Conservation (phyloP, 2,888 invertebrate species). For the Gryllus longicercus region DNA sequence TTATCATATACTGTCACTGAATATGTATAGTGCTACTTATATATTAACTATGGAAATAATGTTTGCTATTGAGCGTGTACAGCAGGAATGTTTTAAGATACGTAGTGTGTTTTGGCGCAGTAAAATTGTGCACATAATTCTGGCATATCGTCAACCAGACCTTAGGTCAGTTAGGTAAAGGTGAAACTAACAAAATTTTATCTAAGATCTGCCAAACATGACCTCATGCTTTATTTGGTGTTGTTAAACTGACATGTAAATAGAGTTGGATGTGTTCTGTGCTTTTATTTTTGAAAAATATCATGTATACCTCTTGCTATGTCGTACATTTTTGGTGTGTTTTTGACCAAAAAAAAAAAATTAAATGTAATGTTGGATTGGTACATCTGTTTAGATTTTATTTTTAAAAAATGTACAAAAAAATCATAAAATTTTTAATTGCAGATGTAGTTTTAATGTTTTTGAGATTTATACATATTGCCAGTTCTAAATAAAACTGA, state of each 20-base stretch:
- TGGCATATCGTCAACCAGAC: conserved; percentile 11
- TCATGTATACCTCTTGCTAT: conserved; percentile 27
- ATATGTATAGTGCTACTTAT: conserved; percentile 19
- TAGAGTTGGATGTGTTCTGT: conserved; percentile 29
- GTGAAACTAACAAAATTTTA: conserved; percentile 23
- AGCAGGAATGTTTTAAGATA: conserved; percentile 20
- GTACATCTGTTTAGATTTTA: conserved; percentile 25
- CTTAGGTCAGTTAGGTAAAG: conserved; percentile 21
- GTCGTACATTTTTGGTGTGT: conserved; percentile 30
- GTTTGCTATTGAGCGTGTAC: conserved; percentile 20
- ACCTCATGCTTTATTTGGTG: conserved; percentile 32
- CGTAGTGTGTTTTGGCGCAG: conserved; percentile 7
- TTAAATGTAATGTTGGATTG: conserved; percentile 27
- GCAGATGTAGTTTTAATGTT: conserved; percentile 8
- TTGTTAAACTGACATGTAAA: conserved; percentile 28
- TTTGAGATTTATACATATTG: background rate
- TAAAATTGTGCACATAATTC: conserved; percentile 3
- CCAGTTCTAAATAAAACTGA: background rate
- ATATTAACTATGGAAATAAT: conserved; percentile 3
- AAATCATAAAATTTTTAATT: background rate
- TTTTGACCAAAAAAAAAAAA: conserved; percentile 25
- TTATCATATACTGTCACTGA: conserved; percentile 12
- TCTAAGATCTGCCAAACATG: conserved; percentile 30
- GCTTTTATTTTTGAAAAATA: conserved; percentile 25
- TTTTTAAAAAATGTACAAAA: conserved; percentile 25